Evolutionary conservation across 92 coral and sea anemone genomes (phyloP).

Genomic region (Phenganax subtilis): DNA sequence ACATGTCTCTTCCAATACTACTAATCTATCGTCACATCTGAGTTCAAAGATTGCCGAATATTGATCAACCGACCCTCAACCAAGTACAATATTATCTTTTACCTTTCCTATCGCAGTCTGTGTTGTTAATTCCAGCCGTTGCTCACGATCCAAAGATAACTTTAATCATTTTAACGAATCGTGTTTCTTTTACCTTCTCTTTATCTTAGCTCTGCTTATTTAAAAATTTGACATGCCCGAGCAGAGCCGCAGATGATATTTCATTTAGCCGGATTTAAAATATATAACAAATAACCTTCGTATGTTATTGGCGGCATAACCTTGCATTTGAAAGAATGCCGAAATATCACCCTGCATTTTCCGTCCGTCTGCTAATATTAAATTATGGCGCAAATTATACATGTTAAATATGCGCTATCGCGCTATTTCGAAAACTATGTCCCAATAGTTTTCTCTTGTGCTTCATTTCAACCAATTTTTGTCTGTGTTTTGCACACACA

Average conservation of each 20-base stretch:
- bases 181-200: background rate
- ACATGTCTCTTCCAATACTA: slow-evolving; percentile 23
- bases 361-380: slow-evolving; percentile 4
- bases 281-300: slow-evolving; percentile 26
- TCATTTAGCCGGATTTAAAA: slow-evolving; percentile 29
- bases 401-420: background rate
- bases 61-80: background rate
- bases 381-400: background rate
- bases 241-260: slow-evolving; percentile 38
- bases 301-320: slow-evolving; percentile 27
- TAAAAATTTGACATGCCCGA: slow-evolving; percentile 39
- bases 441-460: background rate
- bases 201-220: slow-evolving; percentile 22
- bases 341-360: background rate
- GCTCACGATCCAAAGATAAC: slow-evolving; percentile 1
- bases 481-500: no score
- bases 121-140: slow-evolving; percentile 7
- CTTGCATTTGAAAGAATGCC: slow-evolving; percentile 10
- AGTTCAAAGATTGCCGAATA: slow-evolving; percentile 36
- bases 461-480: no score
- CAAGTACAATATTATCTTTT: slow-evolving; percentile 13
- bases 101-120: slow-evolving; percentile 3
- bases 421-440: background rate
- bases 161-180: background rate
- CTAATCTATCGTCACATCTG: slow-evolving; percentile 41